These are phyloP conservation scores for Vipera latastei DNA, from an alignment of 2,797 vertebrate species.

Conservation along the genomic window DNA sequence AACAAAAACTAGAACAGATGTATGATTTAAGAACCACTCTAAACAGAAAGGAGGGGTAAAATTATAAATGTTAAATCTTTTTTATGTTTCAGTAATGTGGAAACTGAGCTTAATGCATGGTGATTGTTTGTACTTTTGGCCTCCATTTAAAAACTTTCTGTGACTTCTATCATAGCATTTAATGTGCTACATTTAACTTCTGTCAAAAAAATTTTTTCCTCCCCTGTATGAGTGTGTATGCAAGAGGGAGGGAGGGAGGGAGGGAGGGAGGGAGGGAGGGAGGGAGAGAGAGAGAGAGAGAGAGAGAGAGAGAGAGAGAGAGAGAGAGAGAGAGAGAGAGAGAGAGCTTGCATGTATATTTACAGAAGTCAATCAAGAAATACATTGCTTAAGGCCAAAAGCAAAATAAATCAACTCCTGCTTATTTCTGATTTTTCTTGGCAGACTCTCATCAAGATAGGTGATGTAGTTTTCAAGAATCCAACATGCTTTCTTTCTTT, in stretches of 20 bases:
- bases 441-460: neutral
- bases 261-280: accelerated
- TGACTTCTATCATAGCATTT: neutral
- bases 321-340: too few species aligned
- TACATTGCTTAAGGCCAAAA: neutral
- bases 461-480: neutral
- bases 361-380: neutral
- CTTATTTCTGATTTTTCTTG: neutral
- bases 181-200: neutral
- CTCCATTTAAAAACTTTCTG: neutral
- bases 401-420: neutral
- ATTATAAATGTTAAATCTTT: neutral
- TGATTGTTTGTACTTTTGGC: neutral
- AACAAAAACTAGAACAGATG: neutral
- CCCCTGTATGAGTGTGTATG: neutral
- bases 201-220: neutral
- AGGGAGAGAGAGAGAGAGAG: too few species aligned
- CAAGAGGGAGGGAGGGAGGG: too few species aligned
- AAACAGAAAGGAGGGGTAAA: neutral
- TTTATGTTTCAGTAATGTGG: neutral
- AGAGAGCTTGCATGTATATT: neutral
- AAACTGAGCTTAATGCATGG: neutral
- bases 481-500: neutral
- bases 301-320: too few species aligned
- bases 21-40: neutral